A percentile compares a stretch with the other conserved stretches of the same genome.
Evolutionary conservation across 1,140 invertebrate genomes (phyloP).

Genomic region (Araneus ventricosus): DNA sequence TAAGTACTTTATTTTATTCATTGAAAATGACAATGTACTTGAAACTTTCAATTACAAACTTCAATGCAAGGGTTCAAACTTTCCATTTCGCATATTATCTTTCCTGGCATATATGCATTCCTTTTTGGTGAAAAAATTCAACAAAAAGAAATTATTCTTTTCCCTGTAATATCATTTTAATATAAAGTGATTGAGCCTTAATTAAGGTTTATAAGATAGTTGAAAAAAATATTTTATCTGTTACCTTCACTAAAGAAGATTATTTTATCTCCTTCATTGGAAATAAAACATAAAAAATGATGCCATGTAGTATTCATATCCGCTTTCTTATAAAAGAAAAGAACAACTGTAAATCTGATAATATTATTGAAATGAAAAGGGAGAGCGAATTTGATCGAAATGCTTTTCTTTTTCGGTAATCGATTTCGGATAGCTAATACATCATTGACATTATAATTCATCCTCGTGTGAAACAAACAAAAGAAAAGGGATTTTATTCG

Average conservation of each 20-base stretch:
- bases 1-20: too few relatives aligned
- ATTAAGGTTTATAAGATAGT: neutral
- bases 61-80: too few relatives aligned
- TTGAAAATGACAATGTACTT: too few relatives aligned
- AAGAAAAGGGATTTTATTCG: neutral
- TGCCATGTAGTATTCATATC: neutral
- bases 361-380: neutral
- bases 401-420: neutral
- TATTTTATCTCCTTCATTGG: too few relatives aligned
- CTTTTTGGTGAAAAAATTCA: too few relatives aligned
- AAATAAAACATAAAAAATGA: neutral
- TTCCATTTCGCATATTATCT: too few relatives aligned
- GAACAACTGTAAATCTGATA: neutral
- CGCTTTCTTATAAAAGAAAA: neutral
- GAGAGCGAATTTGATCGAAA: neutral
- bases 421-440: neutral
- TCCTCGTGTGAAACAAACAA: neutral
- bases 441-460: slow-evolving; percentile 15
- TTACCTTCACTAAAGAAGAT: neutral
- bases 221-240: neutral
- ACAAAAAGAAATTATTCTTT: too few relatives aligned
- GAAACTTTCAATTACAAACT: too few relatives aligned
- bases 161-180: neutral
- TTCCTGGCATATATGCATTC: too few relatives aligned
- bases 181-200: neutral